A percentile compares a stretch with the other conserved stretches of the same genome.
These are phyloP conservation scores for Cyprinodon tularosa DNA, from an alignment of 2,113 vertebrate genomes.

Conservation along the genomic window DNA sequence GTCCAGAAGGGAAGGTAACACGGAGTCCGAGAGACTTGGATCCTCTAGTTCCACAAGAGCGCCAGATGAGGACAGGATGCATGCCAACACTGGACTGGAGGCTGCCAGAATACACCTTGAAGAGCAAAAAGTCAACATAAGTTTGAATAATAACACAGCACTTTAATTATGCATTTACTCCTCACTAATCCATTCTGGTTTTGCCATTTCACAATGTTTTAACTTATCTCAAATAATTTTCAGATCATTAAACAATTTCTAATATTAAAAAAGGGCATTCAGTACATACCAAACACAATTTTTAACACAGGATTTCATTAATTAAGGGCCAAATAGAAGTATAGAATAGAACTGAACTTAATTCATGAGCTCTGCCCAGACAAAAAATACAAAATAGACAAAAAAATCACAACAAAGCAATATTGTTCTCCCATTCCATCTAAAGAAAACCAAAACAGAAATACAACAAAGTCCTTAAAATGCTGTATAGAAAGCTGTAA, in stretches of 20 bases:
- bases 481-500: too few relatives aligned
- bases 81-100: conserved; percentile 74
- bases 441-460: too few relatives aligned
- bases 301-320: not conserved
- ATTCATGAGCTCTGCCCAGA: not conserved
- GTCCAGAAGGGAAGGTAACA: conserved; percentile 67
- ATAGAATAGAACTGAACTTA: not conserved
- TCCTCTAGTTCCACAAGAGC: conserved; percentile 70
- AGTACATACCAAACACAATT: not conserved
- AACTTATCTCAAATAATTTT: too few relatives aligned
- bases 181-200: not conserved
- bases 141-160: not conserved
- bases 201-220: not conserved
- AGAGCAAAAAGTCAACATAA: conserved; percentile 1
- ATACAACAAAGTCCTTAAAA: too few relatives aligned
- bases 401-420: too few relatives aligned
- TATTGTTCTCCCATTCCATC: too few relatives aligned
- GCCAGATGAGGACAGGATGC: conserved; percentile 65
- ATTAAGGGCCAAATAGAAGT: not conserved
- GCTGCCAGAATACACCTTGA: conserved; percentile 75
- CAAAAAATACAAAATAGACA: too few relatives aligned
- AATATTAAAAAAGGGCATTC: not conserved
- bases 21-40: conserved; percentile 61
- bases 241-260: not conserved
- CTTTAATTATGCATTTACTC: not conserved